Percentiles rank a stretch among this genome's conserved stretches.
Conservation (phyloP, 2,797 vertebrate species). For the Phoxinus dragarum region DNA sequence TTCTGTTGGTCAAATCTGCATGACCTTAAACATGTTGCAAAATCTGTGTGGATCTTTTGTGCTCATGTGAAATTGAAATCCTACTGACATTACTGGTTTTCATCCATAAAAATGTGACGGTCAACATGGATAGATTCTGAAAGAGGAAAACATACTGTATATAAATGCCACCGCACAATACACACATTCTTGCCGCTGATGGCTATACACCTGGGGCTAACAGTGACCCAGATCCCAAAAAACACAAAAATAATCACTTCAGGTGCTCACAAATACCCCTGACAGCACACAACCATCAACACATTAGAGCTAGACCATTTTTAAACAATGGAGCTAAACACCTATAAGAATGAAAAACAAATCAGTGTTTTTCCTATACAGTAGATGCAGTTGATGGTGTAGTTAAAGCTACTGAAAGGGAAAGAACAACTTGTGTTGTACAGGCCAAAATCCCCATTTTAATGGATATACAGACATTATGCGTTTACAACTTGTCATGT, state of each 20-base stretch:
- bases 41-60: too few species aligned
- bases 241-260: conserved; percentile 26
- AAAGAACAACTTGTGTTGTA: neutral
- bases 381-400: neutral
- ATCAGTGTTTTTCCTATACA: neutral
- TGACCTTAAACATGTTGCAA: neutral
- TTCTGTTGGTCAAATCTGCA: neutral
- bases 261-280: conserved; percentile 2
- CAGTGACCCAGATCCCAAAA: conserved; percentile 71
- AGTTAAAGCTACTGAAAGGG: neutral
- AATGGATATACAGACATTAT: neutral
- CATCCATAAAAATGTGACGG: neutral
- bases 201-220: conserved; percentile 69
- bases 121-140: neutral
- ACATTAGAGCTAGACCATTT: neutral
- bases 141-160: neutral
- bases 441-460: neutral
- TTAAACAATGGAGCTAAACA: neutral
- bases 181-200: conserved; percentile 64
- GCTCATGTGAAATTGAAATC: neutral
- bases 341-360: neutral
- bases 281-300: neutral
- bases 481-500: too few species aligned
- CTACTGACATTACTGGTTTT: neutral
- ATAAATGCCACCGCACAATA: conserved; percentile 59